Percentiles rank a stretch among this genome's conserved stretches.
Evolutionary conservation across 2,797 vertebrate species (phyloP).

Genomic region (Enteromius viviparus): DNA sequence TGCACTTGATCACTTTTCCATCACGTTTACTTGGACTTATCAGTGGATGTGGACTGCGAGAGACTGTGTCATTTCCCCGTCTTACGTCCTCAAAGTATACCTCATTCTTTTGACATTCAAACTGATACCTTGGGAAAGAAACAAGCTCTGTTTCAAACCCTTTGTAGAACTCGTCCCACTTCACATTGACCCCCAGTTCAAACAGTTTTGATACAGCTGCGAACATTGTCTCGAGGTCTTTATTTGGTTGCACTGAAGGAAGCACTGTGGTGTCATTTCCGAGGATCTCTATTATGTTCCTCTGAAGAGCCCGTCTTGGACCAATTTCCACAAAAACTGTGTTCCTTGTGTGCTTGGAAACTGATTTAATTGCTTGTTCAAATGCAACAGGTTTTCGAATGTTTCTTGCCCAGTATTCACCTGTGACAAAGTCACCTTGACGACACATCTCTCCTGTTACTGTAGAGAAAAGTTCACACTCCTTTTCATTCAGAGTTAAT

Average conservation of each 20-base stretch:
- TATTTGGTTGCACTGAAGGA: slow-evolving; percentile 73
- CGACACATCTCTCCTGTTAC: slow-evolving; percentile 75
- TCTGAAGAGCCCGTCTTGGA: slow-evolving; percentile 78
- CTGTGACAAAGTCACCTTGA: slow-evolving; percentile 76
- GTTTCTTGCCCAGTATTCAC: slow-evolving; percentile 85
- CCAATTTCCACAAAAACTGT: slow-evolving; percentile 86
- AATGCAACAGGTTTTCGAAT: slow-evolving; percentile 83
- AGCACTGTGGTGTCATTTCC: slow-evolving; percentile 75
- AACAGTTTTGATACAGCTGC: slow-evolving; percentile 72
- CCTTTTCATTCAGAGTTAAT: slow-evolving; percentile 64
- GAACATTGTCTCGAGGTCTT: slow-evolving; percentile 76
- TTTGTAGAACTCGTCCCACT: slow-evolving; percentile 77
- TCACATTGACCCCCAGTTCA: slow-evolving; percentile 73
- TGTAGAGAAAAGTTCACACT: slow-evolving; percentile 82
- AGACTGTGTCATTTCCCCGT: slow-evolving; percentile 65
- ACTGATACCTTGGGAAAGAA: slow-evolving; percentile 81
- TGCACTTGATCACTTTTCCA: slow-evolving; percentile 69
- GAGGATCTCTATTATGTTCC: slow-evolving; percentile 82
- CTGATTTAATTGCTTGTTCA: slow-evolving; percentile 73
- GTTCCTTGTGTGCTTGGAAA: slow-evolving; percentile 68
- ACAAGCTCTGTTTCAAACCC: slow-evolving; percentile 75
- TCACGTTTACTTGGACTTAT: slow-evolving; percentile 64
- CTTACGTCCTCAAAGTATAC: slow-evolving; percentile 73
- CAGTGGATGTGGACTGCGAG: slow-evolving; percentile 67
- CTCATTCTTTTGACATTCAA: slow-evolving; percentile 77